phyloP scores from a whole-genome alignment of 2,113 vertebrate genomes.

The Ophthalmolycus amberensis region DNA sequence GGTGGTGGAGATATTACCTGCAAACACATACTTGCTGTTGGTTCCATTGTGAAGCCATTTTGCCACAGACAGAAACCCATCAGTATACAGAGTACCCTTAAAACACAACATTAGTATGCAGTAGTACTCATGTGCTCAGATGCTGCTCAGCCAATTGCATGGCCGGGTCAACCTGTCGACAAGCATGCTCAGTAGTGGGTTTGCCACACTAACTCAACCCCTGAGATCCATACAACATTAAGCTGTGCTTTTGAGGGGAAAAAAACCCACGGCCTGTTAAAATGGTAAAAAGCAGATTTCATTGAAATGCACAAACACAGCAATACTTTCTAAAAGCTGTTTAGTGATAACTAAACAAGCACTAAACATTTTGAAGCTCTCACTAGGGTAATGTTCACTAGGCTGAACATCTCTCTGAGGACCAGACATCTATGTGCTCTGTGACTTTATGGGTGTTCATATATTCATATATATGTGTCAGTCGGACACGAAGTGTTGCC shows the following conservation, averaged over 20 bases:
- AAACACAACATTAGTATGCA: background rate
- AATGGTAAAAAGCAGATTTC: background rate
- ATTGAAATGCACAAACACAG: background rate
- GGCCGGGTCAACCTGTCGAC: background rate
- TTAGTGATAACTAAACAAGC: background rate
- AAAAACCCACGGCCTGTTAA: background rate
- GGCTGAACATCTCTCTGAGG: background rate
- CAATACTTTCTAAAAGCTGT: background rate
- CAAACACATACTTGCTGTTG: constrained; percentile 16
- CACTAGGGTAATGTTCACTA: background rate
- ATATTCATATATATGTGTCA: background rate
- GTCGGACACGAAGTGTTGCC: background rate
- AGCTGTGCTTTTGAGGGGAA: background rate
- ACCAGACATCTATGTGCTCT: background rate
- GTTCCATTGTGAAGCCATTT: background rate
- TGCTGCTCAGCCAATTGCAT: background rate
- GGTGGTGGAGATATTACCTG: constrained; percentile 37
- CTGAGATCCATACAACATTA: background rate
- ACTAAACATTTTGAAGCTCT: background rate
- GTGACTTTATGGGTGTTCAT: background rate
- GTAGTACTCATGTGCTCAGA: background rate
- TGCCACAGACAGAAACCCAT: background rate
- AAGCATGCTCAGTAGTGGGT: background rate
- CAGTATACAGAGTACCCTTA: background rate
- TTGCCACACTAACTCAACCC: background rate